phyloP scores from a whole-genome alignment of 2,888 invertebrate genomes.

The Bellardia pandia region DNA sequence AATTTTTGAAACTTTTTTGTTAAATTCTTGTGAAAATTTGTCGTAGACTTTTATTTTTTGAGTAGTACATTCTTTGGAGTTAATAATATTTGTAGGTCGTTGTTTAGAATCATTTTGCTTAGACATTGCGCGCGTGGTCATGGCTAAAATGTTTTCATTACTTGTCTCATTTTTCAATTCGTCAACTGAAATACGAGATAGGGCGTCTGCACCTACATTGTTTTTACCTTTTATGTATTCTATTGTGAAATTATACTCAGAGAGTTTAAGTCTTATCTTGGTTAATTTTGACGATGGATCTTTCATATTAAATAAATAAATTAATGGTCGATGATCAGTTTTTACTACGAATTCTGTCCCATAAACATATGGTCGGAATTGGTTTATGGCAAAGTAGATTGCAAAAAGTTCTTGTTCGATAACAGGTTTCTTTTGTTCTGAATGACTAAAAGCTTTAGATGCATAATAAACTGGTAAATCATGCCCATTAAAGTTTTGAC shows the following conservation, averaged over 20 bases:
- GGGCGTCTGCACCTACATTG: constrained; percentile 68
- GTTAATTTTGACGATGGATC: constrained; percentile 69
- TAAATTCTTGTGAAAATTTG: constrained; percentile 23
- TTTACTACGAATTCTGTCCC: constrained; percentile 35
- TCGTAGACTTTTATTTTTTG: constrained; percentile 2
- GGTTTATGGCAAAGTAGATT: too few species aligned
- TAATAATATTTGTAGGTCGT: neutral
- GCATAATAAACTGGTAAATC: too few species aligned
- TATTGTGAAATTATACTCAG: constrained; percentile 74
- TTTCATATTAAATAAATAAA: constrained; percentile 72
- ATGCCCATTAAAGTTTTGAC: too few species aligned
- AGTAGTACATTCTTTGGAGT: neutral
- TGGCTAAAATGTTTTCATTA: neutral
- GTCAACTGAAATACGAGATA: constrained; percentile 62
- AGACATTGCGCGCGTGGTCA: constrained; percentile 29
- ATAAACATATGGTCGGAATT: too few species aligned
- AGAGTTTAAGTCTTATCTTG: constrained; percentile 75
- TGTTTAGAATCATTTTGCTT: neutral
- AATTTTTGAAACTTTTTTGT: constrained; percentile 3
- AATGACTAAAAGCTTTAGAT: too few species aligned
- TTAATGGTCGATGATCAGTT: constrained; percentile 74
- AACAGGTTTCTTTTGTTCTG: too few species aligned
- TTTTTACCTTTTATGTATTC: constrained; percentile 74
- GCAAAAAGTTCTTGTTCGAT: too few species aligned
- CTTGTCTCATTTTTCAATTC: constrained; percentile 37